These are phyloP conservation scores for Aurelia coerulea DNA, from an alignment of 30 jellyfish, hydroid and myxozoan genomes.

Conservation along the genomic window DNA sequence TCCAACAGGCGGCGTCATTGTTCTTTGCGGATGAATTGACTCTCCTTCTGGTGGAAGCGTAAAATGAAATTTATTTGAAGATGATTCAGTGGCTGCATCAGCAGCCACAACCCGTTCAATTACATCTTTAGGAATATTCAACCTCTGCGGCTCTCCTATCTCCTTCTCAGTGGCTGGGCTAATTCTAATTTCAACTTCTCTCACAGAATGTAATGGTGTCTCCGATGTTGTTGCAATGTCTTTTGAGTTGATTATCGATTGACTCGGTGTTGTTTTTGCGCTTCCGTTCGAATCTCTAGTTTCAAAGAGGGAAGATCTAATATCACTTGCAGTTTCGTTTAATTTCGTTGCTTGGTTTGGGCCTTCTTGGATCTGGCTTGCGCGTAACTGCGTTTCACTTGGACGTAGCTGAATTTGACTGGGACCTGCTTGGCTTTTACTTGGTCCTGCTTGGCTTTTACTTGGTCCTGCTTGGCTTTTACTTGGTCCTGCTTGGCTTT, in stretches of 20 bases:
- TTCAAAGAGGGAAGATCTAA: background rate
- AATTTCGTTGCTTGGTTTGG: background rate
- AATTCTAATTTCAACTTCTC: background rate
- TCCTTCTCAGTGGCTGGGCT: background rate
- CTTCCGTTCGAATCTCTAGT: background rate
- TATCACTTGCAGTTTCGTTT: background rate
- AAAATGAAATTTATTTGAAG: slow-evolving; percentile 13
- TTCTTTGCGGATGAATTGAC: slow-evolving; percentile 27
- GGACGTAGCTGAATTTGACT: background rate
- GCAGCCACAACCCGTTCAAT: slow-evolving; percentile 10
- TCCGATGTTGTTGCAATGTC: background rate
- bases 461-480: background rate
- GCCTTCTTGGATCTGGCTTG: background rate
- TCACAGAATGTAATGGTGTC: no score
- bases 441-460: background rate
- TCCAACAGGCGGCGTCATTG: slow-evolving; percentile 39
- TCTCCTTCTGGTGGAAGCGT: slow-evolving; percentile 43
- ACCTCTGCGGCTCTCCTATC: background rate
- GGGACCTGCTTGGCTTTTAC: background rate
- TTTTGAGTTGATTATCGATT: slow-evolving; percentile 6
- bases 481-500: background rate
- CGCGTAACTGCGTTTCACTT: background rate
- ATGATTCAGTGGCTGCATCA: slow-evolving; percentile 14
- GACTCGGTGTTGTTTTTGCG: slow-evolving; percentile 25
- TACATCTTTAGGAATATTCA: slow-evolving; percentile 11